Base-by-base conservation (phyloP, 23 tunicate species). In the Ciona savignyi region DNA sequence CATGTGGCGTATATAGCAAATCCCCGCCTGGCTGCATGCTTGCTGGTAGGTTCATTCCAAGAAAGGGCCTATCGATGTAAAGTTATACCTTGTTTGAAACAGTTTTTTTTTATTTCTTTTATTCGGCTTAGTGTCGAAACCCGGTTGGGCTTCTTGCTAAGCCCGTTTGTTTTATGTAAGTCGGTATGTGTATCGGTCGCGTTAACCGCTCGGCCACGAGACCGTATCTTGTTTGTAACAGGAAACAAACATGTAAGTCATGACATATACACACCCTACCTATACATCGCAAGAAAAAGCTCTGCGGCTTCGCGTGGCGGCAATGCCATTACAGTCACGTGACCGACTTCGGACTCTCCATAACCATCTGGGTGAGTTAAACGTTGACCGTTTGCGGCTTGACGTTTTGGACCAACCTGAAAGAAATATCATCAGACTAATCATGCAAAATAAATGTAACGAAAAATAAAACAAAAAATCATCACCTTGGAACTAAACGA, bases 251-350 rank as follows among this genome's bases (percentile, higher is more conserved):
- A n/a, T n/a, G n/a, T n/a, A n/a, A n/a, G n/a, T n/a, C n/a, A n/a
- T n/a, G n/a, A n/a, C n/a, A n/a, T n/a, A n/a, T n/a, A 42, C 23
- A 25, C 33, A 23, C 9, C 15, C 42, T 31, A 87, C 95, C 78
- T 81, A 74, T 87, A 87, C 86, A 87, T 81, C 11, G 78, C 70
- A 1, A 82, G 30, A 77, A 87, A 87, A 23, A 87, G 62, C 34
- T 87, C 95, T 9, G 79, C 82, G 3, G 95, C 95, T 49, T 87
- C 81, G 25, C 78, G 51, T 0, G 86, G 70, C 31, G 95, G 95
- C 19, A 87, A 49, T 1, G 95, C 86, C 95, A 87, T 87, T 21
- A 87, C 95, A 24, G 95, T 81, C 61, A 87, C 84, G 72, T 80
- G 86, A 48, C 85, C 77, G 0, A 73, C 72, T 63, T 76, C 86